phyloP scores from a whole-genome alignment of 2,113 vertebrate genomes.

The Atractosteus spatula region DNA sequence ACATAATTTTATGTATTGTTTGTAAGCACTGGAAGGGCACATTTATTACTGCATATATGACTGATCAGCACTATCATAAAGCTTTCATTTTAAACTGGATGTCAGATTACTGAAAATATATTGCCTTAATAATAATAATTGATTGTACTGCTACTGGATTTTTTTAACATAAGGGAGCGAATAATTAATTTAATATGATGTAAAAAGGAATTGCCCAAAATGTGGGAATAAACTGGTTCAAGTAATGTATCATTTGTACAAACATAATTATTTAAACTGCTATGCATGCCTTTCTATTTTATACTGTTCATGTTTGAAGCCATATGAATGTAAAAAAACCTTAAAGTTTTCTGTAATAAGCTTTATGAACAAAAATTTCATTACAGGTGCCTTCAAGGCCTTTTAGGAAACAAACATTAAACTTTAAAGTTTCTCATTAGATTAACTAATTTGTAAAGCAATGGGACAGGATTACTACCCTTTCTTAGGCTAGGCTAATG shows the following conservation, averaged over 20 bases:
- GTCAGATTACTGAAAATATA: neutral
- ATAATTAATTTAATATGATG: slow-evolving; percentile 4
- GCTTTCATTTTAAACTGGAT: slow-evolving; percentile 7
- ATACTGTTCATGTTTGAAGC: slow-evolving; percentile 6
- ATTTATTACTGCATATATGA: slow-evolving; percentile 4
- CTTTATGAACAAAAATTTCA: slow-evolving; percentile 23
- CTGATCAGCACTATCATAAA: slow-evolving; percentile 9
- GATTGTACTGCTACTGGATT: slow-evolving; percentile 18
- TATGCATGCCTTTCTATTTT: slow-evolving; percentile 16
- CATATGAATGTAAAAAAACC: slow-evolving; percentile 25
- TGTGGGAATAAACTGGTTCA: slow-evolving; percentile 4
- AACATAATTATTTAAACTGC: slow-evolving; percentile 8
- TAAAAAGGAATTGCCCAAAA: slow-evolving; percentile 5
- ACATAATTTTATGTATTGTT: neutral
- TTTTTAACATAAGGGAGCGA: neutral
- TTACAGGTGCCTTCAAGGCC: slow-evolving; percentile 18
- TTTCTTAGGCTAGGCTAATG: slow-evolving; percentile 12
- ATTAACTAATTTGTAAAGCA: neutral
- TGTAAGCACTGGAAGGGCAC: slow-evolving; percentile 9
- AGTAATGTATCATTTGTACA: slow-evolving; percentile 16
- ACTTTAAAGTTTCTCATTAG: slow-evolving; percentile 4
- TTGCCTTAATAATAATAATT: neutral
- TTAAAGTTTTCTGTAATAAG: slow-evolving; percentile 11
- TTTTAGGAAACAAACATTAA: slow-evolving; percentile 8
- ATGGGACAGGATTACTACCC: slow-evolving; percentile 7